Percentiles rank a stretch among this genome's conserved stretches.
Evolutionary conservation across 2,797 vertebrate genomes (phyloP).

Genomic region (Gymnothorax reevesii): DNA sequence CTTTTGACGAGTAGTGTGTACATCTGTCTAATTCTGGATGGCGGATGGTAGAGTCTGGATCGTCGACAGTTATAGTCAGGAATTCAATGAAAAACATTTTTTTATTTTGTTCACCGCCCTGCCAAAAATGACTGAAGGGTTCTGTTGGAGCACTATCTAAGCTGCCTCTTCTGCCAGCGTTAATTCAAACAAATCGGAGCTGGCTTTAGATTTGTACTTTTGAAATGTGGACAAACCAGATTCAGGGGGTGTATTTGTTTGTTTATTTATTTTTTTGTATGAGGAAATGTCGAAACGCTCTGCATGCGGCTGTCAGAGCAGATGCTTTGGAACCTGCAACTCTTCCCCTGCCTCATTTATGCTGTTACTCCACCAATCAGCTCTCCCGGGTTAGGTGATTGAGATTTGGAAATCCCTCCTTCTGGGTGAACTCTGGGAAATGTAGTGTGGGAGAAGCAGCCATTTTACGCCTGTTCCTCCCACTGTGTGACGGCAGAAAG

Average conservation of each 20-base stretch:
- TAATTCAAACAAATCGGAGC: not conserved
- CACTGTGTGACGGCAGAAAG: not conserved
- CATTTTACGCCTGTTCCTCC: conserved; percentile 3
- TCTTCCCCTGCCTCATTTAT: not conserved
- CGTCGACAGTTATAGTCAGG: not conserved
- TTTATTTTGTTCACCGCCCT: not conserved
- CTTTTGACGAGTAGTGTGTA: no score
- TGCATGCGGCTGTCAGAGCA: not conserved
- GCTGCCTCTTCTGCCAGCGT: not conserved
- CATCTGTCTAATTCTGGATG: no score
- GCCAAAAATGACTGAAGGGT: not conserved
- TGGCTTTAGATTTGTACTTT: not conserved
- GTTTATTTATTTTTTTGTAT: not conserved
- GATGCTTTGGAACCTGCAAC: not conserved
- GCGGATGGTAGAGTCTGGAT: no score
- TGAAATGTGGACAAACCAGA: not conserved
- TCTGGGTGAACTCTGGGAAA: conserved; percentile 5
- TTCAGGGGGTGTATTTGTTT: not conserved
- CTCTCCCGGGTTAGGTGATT: not conserved
- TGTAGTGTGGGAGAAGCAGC: conserved; percentile 1
- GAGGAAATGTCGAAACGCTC: not conserved
- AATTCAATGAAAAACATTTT: not conserved
- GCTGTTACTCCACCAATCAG: not conserved
- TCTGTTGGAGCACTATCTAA: not conserved
- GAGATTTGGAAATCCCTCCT: conserved; percentile 9